Conservation (phyloP, 2,888 invertebrate genomes). For the Hirtodrosophila cameraria region DNA sequence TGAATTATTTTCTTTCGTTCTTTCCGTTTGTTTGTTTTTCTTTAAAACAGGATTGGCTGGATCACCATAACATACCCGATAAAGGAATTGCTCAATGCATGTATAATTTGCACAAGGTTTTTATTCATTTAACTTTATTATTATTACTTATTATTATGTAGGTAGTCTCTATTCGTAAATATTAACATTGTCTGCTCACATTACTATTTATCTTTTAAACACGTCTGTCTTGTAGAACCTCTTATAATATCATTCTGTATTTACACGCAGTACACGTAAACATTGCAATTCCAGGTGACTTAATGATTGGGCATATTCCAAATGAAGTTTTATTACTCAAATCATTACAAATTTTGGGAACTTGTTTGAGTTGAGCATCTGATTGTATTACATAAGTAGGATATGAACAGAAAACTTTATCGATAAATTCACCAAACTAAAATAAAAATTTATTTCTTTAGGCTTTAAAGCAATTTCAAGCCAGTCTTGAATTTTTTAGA, state of each 20-base stretch:
- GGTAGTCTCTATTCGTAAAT: conserved; percentile 13
- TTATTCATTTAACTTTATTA: conserved; percentile 56
- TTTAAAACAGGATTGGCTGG: conserved; percentile 84
- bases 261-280: not conserved
- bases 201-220: not conserved
- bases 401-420: no score
- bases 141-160: conserved; percentile 43
- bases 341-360: no score
- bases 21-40: conserved; percentile 51
- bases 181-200: not conserved
- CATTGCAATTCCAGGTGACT: not conserved
- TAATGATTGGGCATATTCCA: no score
- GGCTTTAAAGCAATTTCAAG: no score
- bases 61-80: conserved; percentile 84
- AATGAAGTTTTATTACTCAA: no score
- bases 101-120: conserved; percentile 84
- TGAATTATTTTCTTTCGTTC: conserved; percentile 55
- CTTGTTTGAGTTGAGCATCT: no score
- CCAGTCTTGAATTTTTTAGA: no score
- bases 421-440: no score
- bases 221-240: not conserved
- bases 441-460: no score
- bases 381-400: no score
- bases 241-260: conserved; percentile 10
- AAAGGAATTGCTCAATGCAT: conserved; percentile 84